Base-by-base conservation (phyloP, 2,888 invertebrate species). In the Papilio elwesi region DNA sequence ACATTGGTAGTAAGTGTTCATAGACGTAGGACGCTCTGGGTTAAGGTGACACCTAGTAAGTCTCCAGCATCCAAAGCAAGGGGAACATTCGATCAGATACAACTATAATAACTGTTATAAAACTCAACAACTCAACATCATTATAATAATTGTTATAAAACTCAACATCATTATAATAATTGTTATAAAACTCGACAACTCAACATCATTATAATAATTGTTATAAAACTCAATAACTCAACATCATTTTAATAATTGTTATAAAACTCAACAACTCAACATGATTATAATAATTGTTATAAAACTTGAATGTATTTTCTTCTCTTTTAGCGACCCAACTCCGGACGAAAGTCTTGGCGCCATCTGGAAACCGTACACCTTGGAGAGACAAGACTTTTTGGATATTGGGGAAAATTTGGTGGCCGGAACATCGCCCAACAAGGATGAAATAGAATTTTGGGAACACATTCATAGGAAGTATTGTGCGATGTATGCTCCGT, bases 391-490 rank as follows among this genome's bases (percentile, higher is more conserved):
- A 70, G 75, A 83, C 10, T 90, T 82, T 68, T 53, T 90, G 70
- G 83, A 87, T 6, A 85, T 90, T 6, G 85, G 84, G 0, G 83
- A 86, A 57, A 13, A 79, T 26, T 78, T 90, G 4, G 63, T 64
- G 2, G 16, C 75, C 0, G 73, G 78, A 0, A 76, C 68, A 0
- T 70, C 74, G 5, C 85, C 86, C 0, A 84, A 88, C 3, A 79
- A 80, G 9, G 83, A 86, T 69, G 83, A 86, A 4, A 74, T 84
- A 0, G 76, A 82, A 0, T 81, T 87, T 16, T 89, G 88, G 87
- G 85, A 89, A 55, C 74, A 70, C 0, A 77, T 86, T 16, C 83
- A 80, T 70, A 80, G 77, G 16, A 75, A 85, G 73, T 84, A 83
- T 70, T 77, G 82, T 7, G 86, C 86, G 0, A 57, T 26, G 13